These are phyloP conservation scores for Oceanites oceanicus DNA, from an alignment of 2,113 vertebrate genomes.

Conservation along the genomic window DNA sequence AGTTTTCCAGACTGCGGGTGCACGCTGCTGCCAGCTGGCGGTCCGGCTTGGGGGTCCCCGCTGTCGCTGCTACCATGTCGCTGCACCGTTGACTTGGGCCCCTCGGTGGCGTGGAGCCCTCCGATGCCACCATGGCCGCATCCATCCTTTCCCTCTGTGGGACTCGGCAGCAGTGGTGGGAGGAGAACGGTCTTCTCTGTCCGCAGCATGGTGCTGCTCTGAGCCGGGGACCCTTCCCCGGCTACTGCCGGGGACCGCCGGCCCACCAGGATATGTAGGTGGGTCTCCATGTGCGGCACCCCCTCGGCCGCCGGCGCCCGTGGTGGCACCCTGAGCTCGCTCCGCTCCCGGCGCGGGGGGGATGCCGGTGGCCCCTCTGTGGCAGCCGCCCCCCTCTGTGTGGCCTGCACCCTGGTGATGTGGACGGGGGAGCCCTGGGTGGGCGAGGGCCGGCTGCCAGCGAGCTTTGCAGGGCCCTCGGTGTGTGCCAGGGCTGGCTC, in stretches of 20 bases:
- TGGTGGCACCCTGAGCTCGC: background rate
- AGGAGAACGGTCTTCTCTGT: background rate
- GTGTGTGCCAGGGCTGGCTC: background rate
- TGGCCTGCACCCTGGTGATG: slow-evolving; percentile 47
- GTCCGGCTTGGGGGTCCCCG: background rate
- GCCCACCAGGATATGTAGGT: slow-evolving; percentile 54
- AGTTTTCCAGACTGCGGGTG: background rate
- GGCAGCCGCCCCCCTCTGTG: background rate
- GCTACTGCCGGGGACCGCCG: rapidly evolving
- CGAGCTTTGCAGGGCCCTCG: background rate
- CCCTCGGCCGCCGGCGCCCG: background rate
- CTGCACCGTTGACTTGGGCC: background rate
- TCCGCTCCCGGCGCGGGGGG: background rate
- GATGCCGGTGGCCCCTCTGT: background rate
- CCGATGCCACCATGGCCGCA: rapidly evolving
- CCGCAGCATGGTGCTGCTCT: background rate
- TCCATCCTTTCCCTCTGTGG: background rate
- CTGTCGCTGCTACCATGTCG: rapidly evolving
- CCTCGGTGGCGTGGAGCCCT: background rate
- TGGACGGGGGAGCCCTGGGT: background rate
- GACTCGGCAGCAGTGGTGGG: background rate
- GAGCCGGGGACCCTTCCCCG: background rate
- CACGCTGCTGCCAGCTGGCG: background rate
- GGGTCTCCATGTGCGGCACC: background rate
- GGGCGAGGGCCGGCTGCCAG: background rate